phyloP scores from a whole-genome alignment of 2,797 vertebrate genomes.

The Rhyacichthys aspro region DNA sequence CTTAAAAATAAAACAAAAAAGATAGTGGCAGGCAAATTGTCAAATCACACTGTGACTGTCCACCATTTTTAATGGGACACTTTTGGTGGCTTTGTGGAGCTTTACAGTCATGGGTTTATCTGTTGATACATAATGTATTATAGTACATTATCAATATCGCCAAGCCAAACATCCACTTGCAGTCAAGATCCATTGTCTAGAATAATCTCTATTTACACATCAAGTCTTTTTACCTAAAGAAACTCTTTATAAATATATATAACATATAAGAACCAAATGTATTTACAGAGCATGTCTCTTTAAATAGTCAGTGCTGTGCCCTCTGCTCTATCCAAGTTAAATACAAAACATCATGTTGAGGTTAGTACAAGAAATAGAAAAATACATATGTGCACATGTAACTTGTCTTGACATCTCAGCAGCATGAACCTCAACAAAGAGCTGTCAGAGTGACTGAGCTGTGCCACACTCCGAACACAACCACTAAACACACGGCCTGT shows the following conservation, averaged over 20 bases:
- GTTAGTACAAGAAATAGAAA: slow-evolving; percentile 67
- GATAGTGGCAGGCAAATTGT: too few relatives aligned
- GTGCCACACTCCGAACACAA: slow-evolving; percentile 15
- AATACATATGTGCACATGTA: slow-evolving; percentile 44
- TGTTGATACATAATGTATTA: slow-evolving; percentile 23
- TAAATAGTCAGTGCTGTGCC: slow-evolving; percentile 63
- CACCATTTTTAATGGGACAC: too few relatives aligned
- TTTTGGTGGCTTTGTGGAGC: too few relatives aligned
- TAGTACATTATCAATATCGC: slow-evolving; percentile 19
- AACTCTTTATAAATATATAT: slow-evolving; percentile 73
- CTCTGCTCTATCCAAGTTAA: slow-evolving; percentile 61
- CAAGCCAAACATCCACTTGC: slow-evolving; percentile 8
- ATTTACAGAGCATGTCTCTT: slow-evolving; percentile 75
- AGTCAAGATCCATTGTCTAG: slow-evolving; percentile 24
- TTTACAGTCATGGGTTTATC: slow-evolving; percentile 1
- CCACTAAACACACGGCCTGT: slow-evolving; percentile 4
- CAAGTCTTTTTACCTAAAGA: slow-evolving; percentile 57
- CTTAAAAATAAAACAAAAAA: too few relatives aligned
- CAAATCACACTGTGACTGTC: too few relatives aligned
- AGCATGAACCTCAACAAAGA: slow-evolving; percentile 8
- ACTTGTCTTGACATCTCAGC: slow-evolving; percentile 21
- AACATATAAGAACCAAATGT: slow-evolving; percentile 48
- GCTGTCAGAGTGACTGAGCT: slow-evolving; percentile 29
- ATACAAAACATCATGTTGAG: slow-evolving; percentile 56
- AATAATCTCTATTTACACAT: slow-evolving; percentile 63